Evolutionary conservation across 2,888 invertebrate species (phyloP), one percentile per base, ranked within the genome.

Genomic region (Disparrhopalites patrizii): DNA sequence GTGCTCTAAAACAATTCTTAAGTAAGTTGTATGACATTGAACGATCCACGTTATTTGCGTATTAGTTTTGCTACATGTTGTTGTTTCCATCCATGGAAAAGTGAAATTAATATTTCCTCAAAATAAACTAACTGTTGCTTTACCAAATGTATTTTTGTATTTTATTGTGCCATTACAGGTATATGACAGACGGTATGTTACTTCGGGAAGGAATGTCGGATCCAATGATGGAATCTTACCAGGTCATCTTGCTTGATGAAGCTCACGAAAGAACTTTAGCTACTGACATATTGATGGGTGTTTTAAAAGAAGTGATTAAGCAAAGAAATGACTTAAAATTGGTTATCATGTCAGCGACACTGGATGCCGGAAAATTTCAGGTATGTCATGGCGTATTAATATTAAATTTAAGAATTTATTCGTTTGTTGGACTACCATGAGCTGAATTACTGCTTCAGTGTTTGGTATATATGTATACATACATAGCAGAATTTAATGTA

Each of bases 141-240:
- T 43, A 31, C 31, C n/a, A n/a, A 20, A 36, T 30, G 20, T 28
- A 43, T 47, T 36, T 43, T 60, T 28, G 20, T 28, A 25, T 36
- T 10, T 56, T 36, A 56, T 36, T 65, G 30, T 36, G 10, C 15
- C 62, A 74, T 77, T 78, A 62, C 75, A 87, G 87, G 78, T 98
- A 99, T 79, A 94, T 98, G 94, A 99, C 99, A 15, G 98, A 99
- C 77, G 99, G 99, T 92, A 99, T 99, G 99, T 85, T 99, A 79
- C 82, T 99, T 33, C 83, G 99, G 69, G 99, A 99, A 82, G 98
- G 95, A 0, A 99, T 99, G 99, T 96, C 95, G 0, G 97, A 98
- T 80, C 98, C 99, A 0, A 91, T 98, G 87, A 81, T 99, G 7
- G 97, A 98, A 75, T 87, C 88, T 13, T 99, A 99, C 80, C 90